Base-by-base conservation (phyloP, 2,888 invertebrate genomes). In the Pollenia labialis region DNA sequence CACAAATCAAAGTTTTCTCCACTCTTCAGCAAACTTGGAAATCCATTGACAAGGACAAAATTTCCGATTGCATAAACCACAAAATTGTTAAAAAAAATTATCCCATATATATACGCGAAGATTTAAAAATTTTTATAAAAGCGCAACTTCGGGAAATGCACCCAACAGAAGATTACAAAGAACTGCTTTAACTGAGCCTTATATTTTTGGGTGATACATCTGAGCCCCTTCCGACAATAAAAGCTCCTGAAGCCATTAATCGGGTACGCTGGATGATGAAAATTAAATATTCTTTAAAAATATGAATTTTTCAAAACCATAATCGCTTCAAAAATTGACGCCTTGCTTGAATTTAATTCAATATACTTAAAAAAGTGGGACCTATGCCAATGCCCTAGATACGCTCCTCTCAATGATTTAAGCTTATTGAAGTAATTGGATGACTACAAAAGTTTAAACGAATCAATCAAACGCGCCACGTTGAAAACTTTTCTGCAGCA, bases 201-300 rank as follows among this genome's bases (percentile, higher is more conserved):
- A 8, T 46, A 11, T 46, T 46, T 46, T 11, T 46, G 8, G 46
- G 6, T 8, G 12, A 14, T 14, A 48, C 4, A 12, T 14, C 14
- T 11, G 23, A 23, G 23, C 69, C 52, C 50, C 14, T 40, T 52
- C 50, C 50, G 8, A 69, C n/a, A 69, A 69, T 69, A 50, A 50
- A 23, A 69, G 4, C 50, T 52, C 69, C 52, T 32, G 69, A 40
- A 14, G 48, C 69, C 23, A 69, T 69, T 32, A 52, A 50, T 32
- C 69, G 50, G 23, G 52, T 40, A 12, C 50, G 52, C 23, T 69
- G 69, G 52, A 69, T 50, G n/a, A 32, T 50, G 69, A 69, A 52
- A 69, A 69, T 52, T 69, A 69, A 52, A 69, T 69, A 52, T 50
- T 69, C 66, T 68, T 68, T 46, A 68, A 68, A 68, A 50, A 68